Percentiles rank a stretch among this genome's conserved stretches.
Evolutionary conservation across 2,888 invertebrate species (phyloP).

Genomic region (Napeogenes sylphis): DNA sequence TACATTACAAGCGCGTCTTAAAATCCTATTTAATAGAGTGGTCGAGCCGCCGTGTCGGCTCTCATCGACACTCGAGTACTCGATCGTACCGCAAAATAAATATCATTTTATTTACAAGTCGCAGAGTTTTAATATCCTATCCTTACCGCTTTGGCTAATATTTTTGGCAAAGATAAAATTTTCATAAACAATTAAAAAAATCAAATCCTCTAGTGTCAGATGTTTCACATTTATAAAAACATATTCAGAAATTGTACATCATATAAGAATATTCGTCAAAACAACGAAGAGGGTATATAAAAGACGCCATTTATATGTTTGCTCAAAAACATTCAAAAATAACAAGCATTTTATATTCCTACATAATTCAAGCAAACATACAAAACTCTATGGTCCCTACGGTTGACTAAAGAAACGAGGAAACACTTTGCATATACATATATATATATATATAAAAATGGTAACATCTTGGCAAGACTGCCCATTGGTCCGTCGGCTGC

Average conservation of each 20-base stretch:
- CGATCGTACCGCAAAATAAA: constrained; percentile 31
- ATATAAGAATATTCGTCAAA: constrained; percentile 56
- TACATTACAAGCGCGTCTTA: background rate
- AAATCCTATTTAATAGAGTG: background rate
- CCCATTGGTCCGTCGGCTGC: constrained; percentile 1
- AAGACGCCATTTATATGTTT: constrained; percentile 52
- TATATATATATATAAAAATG: constrained; percentile 20
- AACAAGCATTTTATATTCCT: constrained; percentile 4
- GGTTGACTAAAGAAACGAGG: constrained; percentile 34
- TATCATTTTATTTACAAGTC: constrained; percentile 8
- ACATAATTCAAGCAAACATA: constrained; percentile 45
- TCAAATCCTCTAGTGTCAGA: constrained; percentile 53
- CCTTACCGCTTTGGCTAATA: constrained; percentile 62
- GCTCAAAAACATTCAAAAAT: constrained; percentile 26
- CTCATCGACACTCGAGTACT: constrained; percentile 42
- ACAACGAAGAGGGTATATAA: constrained; percentile 50
- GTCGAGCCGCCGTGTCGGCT: no score
- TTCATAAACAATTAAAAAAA: constrained; percentile 28
- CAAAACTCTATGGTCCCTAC: constrained; percentile 71
- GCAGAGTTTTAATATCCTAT: constrained; percentile 5
- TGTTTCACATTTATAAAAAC: constrained; percentile 34
- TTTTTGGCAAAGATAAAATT: constrained; percentile 63
- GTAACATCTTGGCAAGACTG: background rate
- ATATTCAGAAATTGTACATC: constrained; percentile 50
- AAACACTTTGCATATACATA: constrained; percentile 15